phyloP scores from a whole-genome alignment of 2,888 invertebrate species.

The Nomada goodeniana region DNA sequence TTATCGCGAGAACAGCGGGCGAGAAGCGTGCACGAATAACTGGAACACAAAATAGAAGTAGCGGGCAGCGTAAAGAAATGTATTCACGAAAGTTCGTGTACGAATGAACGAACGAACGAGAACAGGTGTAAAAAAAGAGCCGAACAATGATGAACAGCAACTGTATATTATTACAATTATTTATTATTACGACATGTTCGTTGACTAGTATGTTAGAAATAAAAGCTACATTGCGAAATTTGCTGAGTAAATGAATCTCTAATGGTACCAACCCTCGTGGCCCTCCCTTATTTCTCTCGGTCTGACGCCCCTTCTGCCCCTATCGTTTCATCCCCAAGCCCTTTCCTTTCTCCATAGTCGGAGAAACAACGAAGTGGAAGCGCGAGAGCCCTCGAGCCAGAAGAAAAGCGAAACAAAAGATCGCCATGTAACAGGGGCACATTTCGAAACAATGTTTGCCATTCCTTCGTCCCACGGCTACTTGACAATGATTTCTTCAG shows the following conservation, averaged over 20 bases:
- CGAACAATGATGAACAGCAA: constrained; percentile 37
- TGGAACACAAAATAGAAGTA: neutral
- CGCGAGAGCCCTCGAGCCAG: constrained; percentile 29
- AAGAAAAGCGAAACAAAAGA: constrained; percentile 41
- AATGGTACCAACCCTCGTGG: neutral
- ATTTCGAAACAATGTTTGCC: constrained; percentile 55
- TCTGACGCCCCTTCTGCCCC: neutral
- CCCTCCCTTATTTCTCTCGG: neutral
- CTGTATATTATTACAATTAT: constrained; percentile 78
- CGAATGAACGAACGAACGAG: constrained; percentile 3
- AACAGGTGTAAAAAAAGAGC: neutral
- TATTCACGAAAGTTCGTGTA: neutral
- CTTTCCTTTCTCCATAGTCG: constrained; percentile 14
- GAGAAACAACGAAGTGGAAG: constrained; percentile 25
- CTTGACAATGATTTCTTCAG: constrained; percentile 40
- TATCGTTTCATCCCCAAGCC: constrained; percentile 7
- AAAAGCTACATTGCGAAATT: constrained; percentile 70
- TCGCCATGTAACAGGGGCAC: neutral
- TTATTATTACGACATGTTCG: constrained; percentile 79
- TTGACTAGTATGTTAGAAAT: constrained; percentile 81
- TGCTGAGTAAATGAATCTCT: constrained; percentile 15
- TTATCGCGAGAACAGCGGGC: constrained; percentile 17
- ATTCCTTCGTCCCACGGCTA: constrained; percentile 37
- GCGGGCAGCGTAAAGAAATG: no score
- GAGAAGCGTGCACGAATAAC: neutral